These are phyloP conservation scores for Tethya wilhelma DNA, from an alignment of 37 sponge, comb jelly and placozoan species.

Conservation along the genomic window DNA sequence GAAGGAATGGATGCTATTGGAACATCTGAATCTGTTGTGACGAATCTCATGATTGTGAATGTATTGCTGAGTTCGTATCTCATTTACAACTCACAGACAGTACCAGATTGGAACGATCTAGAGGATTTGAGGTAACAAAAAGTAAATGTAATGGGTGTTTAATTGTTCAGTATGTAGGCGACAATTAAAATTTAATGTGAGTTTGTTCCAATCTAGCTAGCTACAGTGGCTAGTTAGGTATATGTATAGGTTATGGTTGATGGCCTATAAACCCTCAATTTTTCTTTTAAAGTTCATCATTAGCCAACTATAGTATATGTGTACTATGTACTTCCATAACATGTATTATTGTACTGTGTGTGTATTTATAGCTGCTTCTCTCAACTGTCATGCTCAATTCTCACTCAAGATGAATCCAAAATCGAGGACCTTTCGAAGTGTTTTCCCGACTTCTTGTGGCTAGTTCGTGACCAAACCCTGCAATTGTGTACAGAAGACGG, in stretches of 20 bases:
- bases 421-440: background rate
- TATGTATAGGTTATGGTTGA: too few species aligned
- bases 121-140: constrained; percentile 19
- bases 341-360: too few species aligned
- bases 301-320: too few species aligned
- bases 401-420: background rate
- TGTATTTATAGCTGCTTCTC: background rate
- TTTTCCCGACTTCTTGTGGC: constrained; percentile 63
- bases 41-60: background rate
- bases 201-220: too few species aligned
- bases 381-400: background rate
- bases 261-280: too few species aligned
- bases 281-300: too few species aligned
- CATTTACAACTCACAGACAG: constrained; percentile 24
- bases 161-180: too few species aligned
- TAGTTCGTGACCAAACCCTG: constrained; percentile 22
- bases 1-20: constrained; percentile 24
- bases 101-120: constrained; percentile 17
- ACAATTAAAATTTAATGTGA: too few species aligned
- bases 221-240: too few species aligned
- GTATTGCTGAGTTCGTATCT: constrained; percentile 18
- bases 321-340: too few species aligned
- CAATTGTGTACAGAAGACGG: background rate
- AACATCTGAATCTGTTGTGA: background rate
- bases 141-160: too few species aligned